A percentile compares a stretch with the other conserved stretches of the same genome.
These are phyloP conservation scores for Andricus quercusramuli DNA, from an alignment of 2,888 invertebrate species.

Conservation along the genomic window DNA sequence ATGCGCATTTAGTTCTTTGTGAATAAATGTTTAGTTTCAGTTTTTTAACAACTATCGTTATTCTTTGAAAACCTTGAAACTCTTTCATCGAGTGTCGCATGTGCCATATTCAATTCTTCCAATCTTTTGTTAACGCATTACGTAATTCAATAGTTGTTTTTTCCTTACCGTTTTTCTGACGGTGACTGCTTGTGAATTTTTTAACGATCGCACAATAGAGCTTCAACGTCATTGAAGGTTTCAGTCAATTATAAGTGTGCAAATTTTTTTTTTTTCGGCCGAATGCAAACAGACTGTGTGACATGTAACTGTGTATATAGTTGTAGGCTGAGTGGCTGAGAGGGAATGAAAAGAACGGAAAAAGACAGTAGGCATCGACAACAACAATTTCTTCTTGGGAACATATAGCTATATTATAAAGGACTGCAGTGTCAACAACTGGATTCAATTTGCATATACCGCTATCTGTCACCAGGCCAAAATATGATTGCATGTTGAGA, in stretches of 20 bases:
- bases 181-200: slow-evolving; percentile 40
- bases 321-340: not conserved
- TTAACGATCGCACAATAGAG: slow-evolving; percentile 36
- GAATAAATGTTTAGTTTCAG: not conserved
- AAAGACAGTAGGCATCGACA: not conserved
- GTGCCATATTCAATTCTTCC: slow-evolving; percentile 18
- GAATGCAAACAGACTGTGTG: slow-evolving; percentile 4
- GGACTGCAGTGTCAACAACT: not conserved
- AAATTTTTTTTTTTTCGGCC: slow-evolving; percentile 23
- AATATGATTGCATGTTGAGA: not conserved
- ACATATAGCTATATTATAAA: not conserved
- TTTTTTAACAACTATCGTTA: slow-evolving; percentile 5
- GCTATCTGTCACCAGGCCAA: not conserved
- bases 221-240: slow-evolving; percentile 31
- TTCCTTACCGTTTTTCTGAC: slow-evolving; percentile 20
- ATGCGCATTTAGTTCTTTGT: not conserved
- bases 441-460: not conserved
- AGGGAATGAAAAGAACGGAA: not conserved
- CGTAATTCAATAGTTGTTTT: slow-evolving; percentile 27
- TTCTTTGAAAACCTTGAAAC: slow-evolving; percentile 16
- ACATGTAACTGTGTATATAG: not conserved
- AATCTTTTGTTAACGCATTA: slow-evolving; percentile 25
- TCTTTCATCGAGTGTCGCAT: not conserved
- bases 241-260: slow-evolving; percentile 22
- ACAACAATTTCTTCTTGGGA: not conserved